Base-by-base conservation (phyloP, 1,140 invertebrate genomes). In the Drosophila elegans region DNA sequence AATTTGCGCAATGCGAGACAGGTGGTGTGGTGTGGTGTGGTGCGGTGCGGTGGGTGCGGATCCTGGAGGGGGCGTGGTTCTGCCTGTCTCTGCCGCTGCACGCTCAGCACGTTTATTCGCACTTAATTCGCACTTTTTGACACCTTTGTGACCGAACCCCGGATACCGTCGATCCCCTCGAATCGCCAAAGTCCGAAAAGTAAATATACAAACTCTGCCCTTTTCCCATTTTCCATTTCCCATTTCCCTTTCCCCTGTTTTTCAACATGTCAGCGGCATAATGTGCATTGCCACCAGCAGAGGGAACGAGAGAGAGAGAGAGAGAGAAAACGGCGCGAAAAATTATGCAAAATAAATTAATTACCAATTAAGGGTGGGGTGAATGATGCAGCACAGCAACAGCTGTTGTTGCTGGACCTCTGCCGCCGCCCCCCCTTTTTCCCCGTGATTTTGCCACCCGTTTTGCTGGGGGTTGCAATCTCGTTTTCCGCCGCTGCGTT, bases 341-440 rank as follows among this genome's bases (percentile, higher is more conserved):
- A 88, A 86, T 86, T 83, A 88, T 86, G 83, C 83, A 86, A 86
- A 83, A 86, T 86, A 86, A 86, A 86, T 86, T 88, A 86, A 86
- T 86, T 86, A 86, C 84, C 83, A 86, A 88, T 89, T 83, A 88
- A 49, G 83, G 79, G 60, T 63, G 62, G 64, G 39, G 60, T 27
- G 1, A 16, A 49, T 13, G 46, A 29, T 48, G 61, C 13, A 46
- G 72, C 21, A 67, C 83, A 85, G 82, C 82, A 13, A 67, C 83
- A 85, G 82, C 82, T 85, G 82, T 86, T 86, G 78, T 85, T 49
- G 57, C 32, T 59, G 64, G 61, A 86, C 72, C 75, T 68, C 13
- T 9, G 61, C 45, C 29, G n/a, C 39, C 3, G n/a, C 4, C 2
- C 7, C 13, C 16, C 2, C 12, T 13, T 13, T 1, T 10, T 13